Conservation (phyloP, 2,113 vertebrate genomes). For the Pseudolaguvia tuberculata region DNA sequence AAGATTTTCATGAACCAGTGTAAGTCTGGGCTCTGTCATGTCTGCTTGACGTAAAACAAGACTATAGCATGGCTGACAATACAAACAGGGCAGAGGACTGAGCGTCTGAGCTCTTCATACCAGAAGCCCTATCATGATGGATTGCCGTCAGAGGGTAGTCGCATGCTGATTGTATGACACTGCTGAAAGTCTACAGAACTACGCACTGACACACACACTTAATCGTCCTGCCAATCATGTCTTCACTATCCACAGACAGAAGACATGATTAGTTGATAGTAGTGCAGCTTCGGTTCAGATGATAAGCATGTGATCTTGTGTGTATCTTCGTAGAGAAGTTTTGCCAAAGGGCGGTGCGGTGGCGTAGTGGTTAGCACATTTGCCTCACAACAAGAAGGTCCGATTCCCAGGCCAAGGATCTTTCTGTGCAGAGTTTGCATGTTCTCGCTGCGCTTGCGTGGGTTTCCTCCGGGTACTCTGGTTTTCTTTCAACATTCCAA, state of each 20-base stretch:
- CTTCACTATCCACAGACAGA: slow-evolving; percentile 33
- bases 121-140: slow-evolving; percentile 61
- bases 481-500: too few species aligned
- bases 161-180: slow-evolving; percentile 60
- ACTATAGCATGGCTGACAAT: slow-evolving; percentile 55
- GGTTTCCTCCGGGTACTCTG: too few species aligned
- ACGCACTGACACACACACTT: slow-evolving; percentile 27
- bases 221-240: slow-evolving; percentile 30
- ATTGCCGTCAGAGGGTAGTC: slow-evolving; percentile 55
- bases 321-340: too few species aligned
- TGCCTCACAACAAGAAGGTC: too few species aligned
- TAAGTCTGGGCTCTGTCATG: slow-evolving; percentile 3
- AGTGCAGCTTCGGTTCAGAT: slow-evolving; percentile 16
- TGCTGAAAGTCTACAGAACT: slow-evolving; percentile 50
- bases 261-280: slow-evolving; percentile 28
- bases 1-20: not conserved
- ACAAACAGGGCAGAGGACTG: slow-evolving; percentile 64
- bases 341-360: too few species aligned
- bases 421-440: too few species aligned
- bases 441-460: too few species aligned
- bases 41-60: slow-evolving; percentile 36
- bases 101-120: slow-evolving; percentile 55
- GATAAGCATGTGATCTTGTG: slow-evolving; percentile 22
- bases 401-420: too few species aligned
- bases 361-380: too few species aligned